Evolutionary conservation across 2,797 vertebrate species (phyloP).

Genomic region (Chromobotia macracanthus): DNA sequence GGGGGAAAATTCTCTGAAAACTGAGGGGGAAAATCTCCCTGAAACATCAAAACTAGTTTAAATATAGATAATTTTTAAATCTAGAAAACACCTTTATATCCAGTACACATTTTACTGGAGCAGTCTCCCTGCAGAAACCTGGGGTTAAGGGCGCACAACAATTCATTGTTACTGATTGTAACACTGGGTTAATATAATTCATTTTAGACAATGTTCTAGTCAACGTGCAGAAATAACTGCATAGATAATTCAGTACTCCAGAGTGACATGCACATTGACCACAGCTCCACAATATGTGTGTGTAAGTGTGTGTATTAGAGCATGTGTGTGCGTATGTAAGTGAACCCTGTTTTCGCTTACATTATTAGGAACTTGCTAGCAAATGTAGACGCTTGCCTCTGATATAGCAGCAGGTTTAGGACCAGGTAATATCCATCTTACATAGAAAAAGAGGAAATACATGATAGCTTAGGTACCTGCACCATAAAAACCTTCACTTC

Average conservation of each 20-base stretch:
- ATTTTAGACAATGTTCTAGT: slow-evolving; percentile 70
- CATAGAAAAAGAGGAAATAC: slow-evolving; percentile 65
- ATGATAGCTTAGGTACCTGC: neutral
- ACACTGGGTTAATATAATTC: slow-evolving; percentile 54
- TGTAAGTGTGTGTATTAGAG: slow-evolving; percentile 43
- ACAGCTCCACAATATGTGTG: slow-evolving; percentile 63
- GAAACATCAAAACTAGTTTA: neutral
- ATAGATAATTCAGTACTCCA: slow-evolving; percentile 64
- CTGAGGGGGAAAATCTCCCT: no score
- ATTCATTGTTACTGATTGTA: neutral
- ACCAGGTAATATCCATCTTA: slow-evolving; percentile 41
- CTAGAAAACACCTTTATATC: neutral
- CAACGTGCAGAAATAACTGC: slow-evolving; percentile 73
- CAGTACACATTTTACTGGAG: neutral
- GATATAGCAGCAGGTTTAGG: slow-evolving; percentile 59
- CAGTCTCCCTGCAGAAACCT: neutral
- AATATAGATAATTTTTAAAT: neutral
- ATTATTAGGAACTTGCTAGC: slow-evolving; percentile 73
- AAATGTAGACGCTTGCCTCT: slow-evolving; percentile 56
- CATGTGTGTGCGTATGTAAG: slow-evolving; percentile 37
- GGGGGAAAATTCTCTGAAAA: no score
- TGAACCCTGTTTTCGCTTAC: slow-evolving; percentile 64
- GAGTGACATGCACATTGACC: slow-evolving; percentile 73
- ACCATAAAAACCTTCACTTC: slow-evolving; percentile 17
- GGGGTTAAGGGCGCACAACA: neutral